Evolutionary conservation across 2,888 invertebrate genomes (phyloP), one percentile per base, ranked within the genome.

Genomic region (Lingula anatina): DNA sequence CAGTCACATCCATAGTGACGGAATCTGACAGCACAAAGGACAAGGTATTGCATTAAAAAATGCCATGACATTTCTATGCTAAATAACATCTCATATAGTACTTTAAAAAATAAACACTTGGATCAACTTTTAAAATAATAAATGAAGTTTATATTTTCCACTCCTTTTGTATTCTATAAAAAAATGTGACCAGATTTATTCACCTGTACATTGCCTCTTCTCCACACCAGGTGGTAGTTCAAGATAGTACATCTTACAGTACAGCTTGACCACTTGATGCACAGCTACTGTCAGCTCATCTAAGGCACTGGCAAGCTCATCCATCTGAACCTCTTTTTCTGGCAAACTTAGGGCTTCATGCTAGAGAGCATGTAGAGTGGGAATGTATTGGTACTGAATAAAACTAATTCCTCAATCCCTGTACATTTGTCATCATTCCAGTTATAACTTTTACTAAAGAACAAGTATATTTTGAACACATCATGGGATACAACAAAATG

Each of bases 231-330:
- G 54, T 37, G 66, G 57, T 59, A 72, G 75, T 50, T 75, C 73
- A 12, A 71, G 73, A 53, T 88, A 84, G 65, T 90, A 87, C 0
- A 90, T 87, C 61, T 88, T 84, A 44, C 88, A 87, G 78, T 93
- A 94, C 60, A 92, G 85, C 63, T 89, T 87, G 3, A 96, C 84
- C 3, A 94, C 80, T 55, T 87, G 85, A 49, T 90, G 86, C 41
- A 93, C 86, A 0, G 90, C 86, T 67, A 86, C 66, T 9, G 69
- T 60, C 27, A 74, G 58, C 25, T 68, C 65, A 25, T 76, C 75
- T 47, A 78, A 53, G 7, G 64, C 66, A 83, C 84, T 54, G 46
- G 72, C 65, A 18, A 74, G 52, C 38, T 70, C 64, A 25, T 72
- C 69, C 47, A 69, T 51, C 38, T 63, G 40, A 1, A 65, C 59